Evolutionary conservation across 2,888 invertebrate species (phyloP).

Genomic region (Drosophila engyochracea): DNA sequence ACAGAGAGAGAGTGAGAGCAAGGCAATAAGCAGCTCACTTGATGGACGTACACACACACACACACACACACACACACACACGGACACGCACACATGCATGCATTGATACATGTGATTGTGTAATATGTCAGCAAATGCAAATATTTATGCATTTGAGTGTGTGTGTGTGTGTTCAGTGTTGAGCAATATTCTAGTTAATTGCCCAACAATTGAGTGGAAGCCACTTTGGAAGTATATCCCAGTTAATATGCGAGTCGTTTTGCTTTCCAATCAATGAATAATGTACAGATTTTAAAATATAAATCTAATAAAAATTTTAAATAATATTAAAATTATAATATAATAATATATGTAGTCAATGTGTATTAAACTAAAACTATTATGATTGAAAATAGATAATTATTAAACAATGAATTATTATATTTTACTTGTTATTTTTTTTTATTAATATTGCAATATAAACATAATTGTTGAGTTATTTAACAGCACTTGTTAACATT

Average conservation of each 20-base stretch:
- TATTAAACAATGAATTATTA: neutral
- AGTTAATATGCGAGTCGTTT: neutral
- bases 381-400: neutral
- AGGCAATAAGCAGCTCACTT: constrained; percentile 42
- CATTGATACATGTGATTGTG: too few relatives aligned
- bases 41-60: constrained; percentile 5
- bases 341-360: neutral
- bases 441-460: neutral
- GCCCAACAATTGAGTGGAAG: constrained; percentile 6
- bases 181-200: constrained; percentile 28
- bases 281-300: neutral
- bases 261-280: neutral
- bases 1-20: neutral
- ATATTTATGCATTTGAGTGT: neutral
- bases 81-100: neutral
- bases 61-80: constrained; percentile 1
- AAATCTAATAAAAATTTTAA: too few relatives aligned
- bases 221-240: neutral
- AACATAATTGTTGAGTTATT: neutral
- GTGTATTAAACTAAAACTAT: neutral
- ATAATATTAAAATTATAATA: neutral
- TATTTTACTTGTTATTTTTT: neutral
- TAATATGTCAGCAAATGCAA: neutral
- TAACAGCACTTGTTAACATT: neutral
- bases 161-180: constrained; percentile 5